Evolutionary conservation across 2,113 vertebrate species (phyloP).

Genomic region (Ariopsis seemanni): DNA sequence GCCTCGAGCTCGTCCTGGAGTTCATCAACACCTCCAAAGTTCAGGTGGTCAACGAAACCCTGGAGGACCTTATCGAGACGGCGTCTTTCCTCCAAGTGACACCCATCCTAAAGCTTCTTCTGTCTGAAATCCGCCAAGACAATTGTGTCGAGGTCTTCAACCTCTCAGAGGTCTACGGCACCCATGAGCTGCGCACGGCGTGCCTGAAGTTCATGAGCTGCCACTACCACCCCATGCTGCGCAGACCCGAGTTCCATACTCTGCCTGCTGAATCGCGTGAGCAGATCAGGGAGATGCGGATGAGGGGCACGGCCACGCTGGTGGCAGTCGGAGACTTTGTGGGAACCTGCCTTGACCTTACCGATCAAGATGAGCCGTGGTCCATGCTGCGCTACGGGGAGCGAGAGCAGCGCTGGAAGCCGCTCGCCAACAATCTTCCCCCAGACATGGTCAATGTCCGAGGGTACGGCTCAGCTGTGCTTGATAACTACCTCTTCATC

Average conservation of each 20-base stretch:
- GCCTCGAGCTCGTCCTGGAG: constrained; percentile 88
- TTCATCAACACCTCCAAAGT: constrained; percentile 88
- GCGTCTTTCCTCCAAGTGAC: constrained; percentile 93
- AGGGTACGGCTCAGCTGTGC: constrained; percentile 82
- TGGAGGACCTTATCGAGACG: constrained; percentile 88
- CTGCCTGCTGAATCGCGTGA: constrained; percentile 71
- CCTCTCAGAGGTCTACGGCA: constrained; percentile 87
- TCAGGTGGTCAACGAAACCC: constrained; percentile 73
- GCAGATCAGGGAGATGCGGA: constrained; percentile 79
- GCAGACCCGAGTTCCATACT: constrained; percentile 74
- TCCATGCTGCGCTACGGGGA: constrained; percentile 88
- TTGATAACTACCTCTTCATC: constrained; percentile 94
- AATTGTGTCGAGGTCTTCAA: constrained; percentile 88
- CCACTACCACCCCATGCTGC: constrained; percentile 86
- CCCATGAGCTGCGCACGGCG: constrained; percentile 80
- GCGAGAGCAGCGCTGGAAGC: constrained; percentile 82
- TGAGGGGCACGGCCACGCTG: constrained; percentile 82
- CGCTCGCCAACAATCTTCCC: constrained; percentile 80
- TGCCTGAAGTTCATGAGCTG: constrained; percentile 85
- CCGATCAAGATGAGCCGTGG: constrained; percentile 77
- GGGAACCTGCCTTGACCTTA: constrained; percentile 70
- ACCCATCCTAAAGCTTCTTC: constrained; percentile 83
- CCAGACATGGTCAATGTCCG: constrained; percentile 85
- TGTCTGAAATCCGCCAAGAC: constrained; percentile 80
- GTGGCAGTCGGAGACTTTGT: constrained; percentile 84